These are phyloP conservation scores for Caenorhabditis doughertyi DNA, from an alignment of 2,888 invertebrate genomes.

Conservation along the genomic window DNA sequence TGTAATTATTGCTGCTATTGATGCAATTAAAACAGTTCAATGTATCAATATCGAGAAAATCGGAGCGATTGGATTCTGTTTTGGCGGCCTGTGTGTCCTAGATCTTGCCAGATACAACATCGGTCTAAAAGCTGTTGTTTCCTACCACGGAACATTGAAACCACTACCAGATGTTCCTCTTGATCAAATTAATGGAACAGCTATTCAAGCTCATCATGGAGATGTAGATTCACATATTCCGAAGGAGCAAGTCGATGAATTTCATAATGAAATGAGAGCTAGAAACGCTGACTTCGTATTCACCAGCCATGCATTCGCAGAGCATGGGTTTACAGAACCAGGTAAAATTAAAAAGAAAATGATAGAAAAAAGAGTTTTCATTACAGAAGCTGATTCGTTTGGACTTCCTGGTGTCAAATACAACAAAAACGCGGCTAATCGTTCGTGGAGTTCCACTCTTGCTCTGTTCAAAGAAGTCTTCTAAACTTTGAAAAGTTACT, in stretches of 20 bases:
- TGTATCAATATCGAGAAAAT: conserved; percentile 65
- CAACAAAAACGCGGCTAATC: conserved; percentile 68
- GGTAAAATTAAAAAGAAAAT: conserved; percentile 1
- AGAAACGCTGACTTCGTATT: conserved; percentile 77
- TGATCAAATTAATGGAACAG: conserved; percentile 56
- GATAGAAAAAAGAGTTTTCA: not conserved
- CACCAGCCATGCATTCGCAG: conserved; percentile 73
- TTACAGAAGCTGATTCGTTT: conserved; percentile 46
- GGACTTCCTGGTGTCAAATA: conserved; percentile 69
- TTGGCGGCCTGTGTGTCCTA: conserved; percentile 77
- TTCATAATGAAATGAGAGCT: conserved; percentile 72
- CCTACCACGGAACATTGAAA: conserved; percentile 77
- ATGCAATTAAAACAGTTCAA: conserved; percentile 67
- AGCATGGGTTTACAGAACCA: conserved; percentile 77
- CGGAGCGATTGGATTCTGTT: conserved; percentile 77
- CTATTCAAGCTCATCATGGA: conserved; percentile 75
- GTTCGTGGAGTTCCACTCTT: conserved; percentile 71
- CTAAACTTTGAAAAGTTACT: too few relatives aligned
- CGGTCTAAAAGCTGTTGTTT: conserved; percentile 72
- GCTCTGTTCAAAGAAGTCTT: conserved; percentile 58
- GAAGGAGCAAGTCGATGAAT: conserved; percentile 66
- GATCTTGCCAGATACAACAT: conserved; percentile 76
- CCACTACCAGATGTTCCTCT: conserved; percentile 69
- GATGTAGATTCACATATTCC: conserved; percentile 76
- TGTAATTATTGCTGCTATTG: conserved; percentile 70